A percentile compares a stretch with the other conserved stretches of the same genome.
phyloP scores from a whole-genome alignment of 2,888 invertebrate species.

The Protonemura montana region DNA sequence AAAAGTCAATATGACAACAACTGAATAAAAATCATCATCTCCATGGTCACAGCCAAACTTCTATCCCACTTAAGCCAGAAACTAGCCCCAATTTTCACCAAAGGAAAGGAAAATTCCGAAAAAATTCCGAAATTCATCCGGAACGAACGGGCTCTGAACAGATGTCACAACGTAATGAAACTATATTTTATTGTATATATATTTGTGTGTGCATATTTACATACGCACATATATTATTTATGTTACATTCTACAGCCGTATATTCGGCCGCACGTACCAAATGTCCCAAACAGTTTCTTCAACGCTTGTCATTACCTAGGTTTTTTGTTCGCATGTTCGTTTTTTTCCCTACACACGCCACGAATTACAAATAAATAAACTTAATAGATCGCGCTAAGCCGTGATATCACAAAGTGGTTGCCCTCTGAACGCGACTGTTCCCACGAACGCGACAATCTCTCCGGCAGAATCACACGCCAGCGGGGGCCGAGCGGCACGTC shows the following conservation, averaged over 20 bases:
- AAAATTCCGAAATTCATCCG: too few relatives aligned
- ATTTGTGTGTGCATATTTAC: neutral
- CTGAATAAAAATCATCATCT: too few relatives aligned
- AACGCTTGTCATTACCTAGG: neutral
- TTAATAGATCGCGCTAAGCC: neutral
- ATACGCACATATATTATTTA: neutral
- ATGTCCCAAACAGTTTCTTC: neutral
- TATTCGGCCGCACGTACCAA: too few relatives aligned
- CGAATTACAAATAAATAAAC: neutral
- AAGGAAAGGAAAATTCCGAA: too few relatives aligned
- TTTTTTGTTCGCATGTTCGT: neutral
- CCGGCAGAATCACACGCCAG: too few relatives aligned
- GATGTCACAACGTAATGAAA: constrained; percentile 18
- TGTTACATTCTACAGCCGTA: neutral
- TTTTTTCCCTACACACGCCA: neutral
- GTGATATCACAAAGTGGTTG: neutral
- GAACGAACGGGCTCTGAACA: neutral
- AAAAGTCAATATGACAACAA: too few relatives aligned
- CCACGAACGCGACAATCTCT: too few relatives aligned
- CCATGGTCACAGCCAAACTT: too few relatives aligned
- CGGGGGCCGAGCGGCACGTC: too few relatives aligned
- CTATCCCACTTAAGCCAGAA: too few relatives aligned
- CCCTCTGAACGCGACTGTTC: neutral
- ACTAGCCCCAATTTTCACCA: too few relatives aligned
- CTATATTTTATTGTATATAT: constrained; percentile 30